These are phyloP conservation scores for Epinotia nisella DNA, from an alignment of 2,888 invertebrate genomes.

Conservation along the genomic window DNA sequence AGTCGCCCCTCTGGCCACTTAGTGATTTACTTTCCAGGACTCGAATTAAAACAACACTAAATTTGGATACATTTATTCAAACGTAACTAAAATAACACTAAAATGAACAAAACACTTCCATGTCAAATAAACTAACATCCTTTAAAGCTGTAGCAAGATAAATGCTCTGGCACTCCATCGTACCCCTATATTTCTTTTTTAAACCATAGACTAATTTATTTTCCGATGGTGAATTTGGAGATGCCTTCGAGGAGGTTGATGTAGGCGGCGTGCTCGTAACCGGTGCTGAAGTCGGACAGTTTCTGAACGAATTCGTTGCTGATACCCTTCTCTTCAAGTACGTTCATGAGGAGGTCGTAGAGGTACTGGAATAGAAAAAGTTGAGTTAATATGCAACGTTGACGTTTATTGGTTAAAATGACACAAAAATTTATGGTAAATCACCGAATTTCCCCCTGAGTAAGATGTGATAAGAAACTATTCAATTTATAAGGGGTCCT, in stretches of 20 bases:
- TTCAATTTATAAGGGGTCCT: too few species aligned
- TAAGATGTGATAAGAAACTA: too few species aligned
- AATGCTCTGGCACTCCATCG: conserved; percentile 59
- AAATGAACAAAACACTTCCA: conserved; percentile 61
- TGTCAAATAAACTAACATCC: conserved; percentile 68
- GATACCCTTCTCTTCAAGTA: conserved; percentile 97
- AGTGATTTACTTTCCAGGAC: not conserved
- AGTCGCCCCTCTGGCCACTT: too few species aligned
- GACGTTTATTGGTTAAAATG: too few species aligned
- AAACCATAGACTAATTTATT: conserved; percentile 51
- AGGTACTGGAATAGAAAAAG: conserved; percentile 88
- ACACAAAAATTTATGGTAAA: too few species aligned
- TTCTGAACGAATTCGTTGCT: conserved; percentile 96
- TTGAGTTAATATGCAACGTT: not conserved
- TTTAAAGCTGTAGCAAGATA: conserved; percentile 78
- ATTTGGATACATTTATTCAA: conserved; percentile 62
- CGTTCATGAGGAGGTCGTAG: conserved; percentile 97
- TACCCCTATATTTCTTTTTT: not conserved
- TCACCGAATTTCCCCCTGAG: too few species aligned
- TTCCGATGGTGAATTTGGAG: conserved; percentile 92
- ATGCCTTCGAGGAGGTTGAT: conserved; percentile 94
- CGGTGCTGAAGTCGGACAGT: conserved; percentile 94
- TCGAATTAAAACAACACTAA: conserved; percentile 36
- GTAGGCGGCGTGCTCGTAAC: conserved; percentile 96
- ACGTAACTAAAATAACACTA: conserved; percentile 68